These are phyloP conservation scores for Illadopsis cleaveri DNA, from an alignment of 2,113 vertebrate genomes.

Conservation along the genomic window DNA sequence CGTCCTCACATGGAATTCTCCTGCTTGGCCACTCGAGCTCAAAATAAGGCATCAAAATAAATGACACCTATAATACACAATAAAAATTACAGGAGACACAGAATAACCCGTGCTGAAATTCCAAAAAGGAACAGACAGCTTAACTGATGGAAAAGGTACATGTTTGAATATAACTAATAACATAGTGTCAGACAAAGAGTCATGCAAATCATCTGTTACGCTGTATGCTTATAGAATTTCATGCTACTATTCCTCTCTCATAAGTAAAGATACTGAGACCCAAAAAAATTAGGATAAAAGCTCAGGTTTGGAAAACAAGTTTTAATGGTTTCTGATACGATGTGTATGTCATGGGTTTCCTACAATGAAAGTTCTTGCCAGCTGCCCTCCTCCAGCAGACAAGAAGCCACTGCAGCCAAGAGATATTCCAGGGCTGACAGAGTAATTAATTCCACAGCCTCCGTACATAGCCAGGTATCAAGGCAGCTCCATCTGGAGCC, in stretches of 20 bases:
- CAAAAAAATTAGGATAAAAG: neutral
- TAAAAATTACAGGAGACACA: neutral
- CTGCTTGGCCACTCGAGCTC: neutral
- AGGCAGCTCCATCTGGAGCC: neutral
- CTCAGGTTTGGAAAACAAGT: neutral
- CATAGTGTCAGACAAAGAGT: neutral
- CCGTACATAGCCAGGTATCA: neutral
- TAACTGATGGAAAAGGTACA: neutral
- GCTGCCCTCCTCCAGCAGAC: neutral
- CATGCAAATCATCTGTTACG: neutral
- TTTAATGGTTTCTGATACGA: neutral
- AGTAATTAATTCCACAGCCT: neutral
- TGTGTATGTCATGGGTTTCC: neutral
- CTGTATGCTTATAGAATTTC: neutral
- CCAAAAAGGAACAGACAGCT: neutral
- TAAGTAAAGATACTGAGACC: neutral
- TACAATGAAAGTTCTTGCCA: neutral
- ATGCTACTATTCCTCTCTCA: neutral
- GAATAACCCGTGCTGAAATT: neutral
- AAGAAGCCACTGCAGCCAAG: neutral
- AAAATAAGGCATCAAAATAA: neutral
- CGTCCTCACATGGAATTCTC: neutral
- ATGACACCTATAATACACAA: neutral
- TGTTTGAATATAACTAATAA: neutral
- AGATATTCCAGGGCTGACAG: neutral